Percentiles rank a stretch among this genome's conserved stretches.
Evolutionary conservation across 2,113 vertebrate species (phyloP).

Genomic region (Anguilla japonica): DNA sequence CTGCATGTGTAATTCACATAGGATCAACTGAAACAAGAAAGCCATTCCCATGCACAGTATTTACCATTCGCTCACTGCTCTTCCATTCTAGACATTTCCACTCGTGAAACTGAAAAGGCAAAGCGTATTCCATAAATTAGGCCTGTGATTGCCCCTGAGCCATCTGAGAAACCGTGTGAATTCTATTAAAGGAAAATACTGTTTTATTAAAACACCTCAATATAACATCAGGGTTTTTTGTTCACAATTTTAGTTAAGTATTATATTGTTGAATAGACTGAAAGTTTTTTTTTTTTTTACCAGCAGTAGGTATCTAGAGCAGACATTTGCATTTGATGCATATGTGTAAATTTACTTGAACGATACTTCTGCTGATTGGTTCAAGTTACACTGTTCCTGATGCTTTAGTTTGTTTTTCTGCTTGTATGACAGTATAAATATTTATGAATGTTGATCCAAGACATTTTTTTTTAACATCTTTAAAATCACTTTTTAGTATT

Average conservation of each 20-base stretch:
- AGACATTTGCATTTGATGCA: background rate
- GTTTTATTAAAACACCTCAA: slow-evolving; percentile 18
- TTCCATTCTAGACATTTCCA: background rate
- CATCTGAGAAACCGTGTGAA: background rate
- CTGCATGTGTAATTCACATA: background rate
- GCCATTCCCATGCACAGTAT: background rate
- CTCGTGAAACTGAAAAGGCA: slow-evolving; percentile 20
- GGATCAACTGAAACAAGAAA: background rate
- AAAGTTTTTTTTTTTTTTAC: background rate
- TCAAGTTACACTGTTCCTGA: background rate
- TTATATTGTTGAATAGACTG: background rate
- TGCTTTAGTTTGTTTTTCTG: background rate
- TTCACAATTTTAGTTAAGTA: background rate
- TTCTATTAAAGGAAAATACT: slow-evolving; percentile 34
- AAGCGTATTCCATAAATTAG: background rate
- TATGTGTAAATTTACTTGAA: background rate
- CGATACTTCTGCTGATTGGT: background rate
- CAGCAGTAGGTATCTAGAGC: background rate
- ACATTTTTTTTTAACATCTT: background rate
- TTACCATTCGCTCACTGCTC: background rate
- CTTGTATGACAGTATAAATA: background rate
- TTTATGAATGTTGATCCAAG: too few species aligned
- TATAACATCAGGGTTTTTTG: background rate
- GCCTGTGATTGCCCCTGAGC: background rate
- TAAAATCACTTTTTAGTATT: background rate